Evolutionary conservation across 92 coral and sea anemone species (phyloP).

Genomic region (Nematostella vectensis): DNA sequence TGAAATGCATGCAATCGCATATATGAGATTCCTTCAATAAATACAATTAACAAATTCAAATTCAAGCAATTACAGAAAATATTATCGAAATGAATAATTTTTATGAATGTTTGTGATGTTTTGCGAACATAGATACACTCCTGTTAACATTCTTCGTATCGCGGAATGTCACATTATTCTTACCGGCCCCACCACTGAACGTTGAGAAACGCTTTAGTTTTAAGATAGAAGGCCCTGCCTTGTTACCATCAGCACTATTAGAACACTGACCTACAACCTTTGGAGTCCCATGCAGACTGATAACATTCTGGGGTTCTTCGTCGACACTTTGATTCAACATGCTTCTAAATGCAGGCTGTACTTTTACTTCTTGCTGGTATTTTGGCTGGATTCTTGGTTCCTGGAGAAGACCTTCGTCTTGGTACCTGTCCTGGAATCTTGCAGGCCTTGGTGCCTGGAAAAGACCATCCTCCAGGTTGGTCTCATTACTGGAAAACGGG

Average conservation of each 20-base stretch:
- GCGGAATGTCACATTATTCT: slow-evolving; percentile 1
- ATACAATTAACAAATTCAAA: too few species aligned
- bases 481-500: not conserved
- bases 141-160: not conserved
- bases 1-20: too few species aligned
- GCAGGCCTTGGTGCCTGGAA: not conserved
- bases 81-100: too few species aligned
- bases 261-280: slow-evolving; percentile 79
- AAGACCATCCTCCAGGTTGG: not conserved
- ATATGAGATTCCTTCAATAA: too few species aligned
- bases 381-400: not conserved
- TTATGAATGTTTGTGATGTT: not conserved
- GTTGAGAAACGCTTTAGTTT: slow-evolving; percentile 1
- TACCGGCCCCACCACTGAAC: not conserved
- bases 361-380: not conserved
- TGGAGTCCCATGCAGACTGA: slow-evolving; percentile 61
- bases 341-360: slow-evolving; percentile 10
- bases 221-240: not conserved
- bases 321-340: slow-evolving; percentile 7
- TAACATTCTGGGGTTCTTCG: slow-evolving; percentile 15
- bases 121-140: slow-evolving; percentile 1
- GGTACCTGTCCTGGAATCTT: not conserved
- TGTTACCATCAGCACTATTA: not conserved
- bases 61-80: too few species aligned
- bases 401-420: not conserved